Conservation (phyloP, 2,113 vertebrate genomes). For the Saguinus midas region DNA sequence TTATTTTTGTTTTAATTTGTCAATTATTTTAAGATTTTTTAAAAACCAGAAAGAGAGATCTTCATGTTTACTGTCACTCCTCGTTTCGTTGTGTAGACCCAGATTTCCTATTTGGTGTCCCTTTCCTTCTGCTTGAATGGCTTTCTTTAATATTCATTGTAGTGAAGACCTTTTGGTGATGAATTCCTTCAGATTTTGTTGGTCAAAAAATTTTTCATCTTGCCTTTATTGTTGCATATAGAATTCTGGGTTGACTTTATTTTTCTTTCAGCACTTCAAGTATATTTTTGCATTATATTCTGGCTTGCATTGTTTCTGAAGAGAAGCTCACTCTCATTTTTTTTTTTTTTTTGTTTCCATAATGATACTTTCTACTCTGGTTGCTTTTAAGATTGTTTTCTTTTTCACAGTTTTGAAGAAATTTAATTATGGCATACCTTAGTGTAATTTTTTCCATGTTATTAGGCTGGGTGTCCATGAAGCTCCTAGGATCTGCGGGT, state of each 20-base stretch:
- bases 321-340: background rate
- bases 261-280: background rate
- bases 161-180: background rate
- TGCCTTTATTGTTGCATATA: background rate
- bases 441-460: background rate
- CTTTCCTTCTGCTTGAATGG: background rate
- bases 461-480: background rate
- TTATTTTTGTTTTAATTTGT: background rate
- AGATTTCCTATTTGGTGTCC: background rate
- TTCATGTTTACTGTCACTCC: background rate
- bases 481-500: background rate
- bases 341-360: background rate
- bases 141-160: constrained; percentile 32
- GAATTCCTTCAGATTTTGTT: background rate
- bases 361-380: background rate
- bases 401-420: background rate
- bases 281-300: background rate
- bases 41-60: background rate
- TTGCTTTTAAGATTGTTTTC: background rate
- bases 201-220: constrained; percentile 18
- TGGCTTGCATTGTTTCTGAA: background rate
- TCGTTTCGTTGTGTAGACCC: background rate
- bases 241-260: background rate
- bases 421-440: background rate
- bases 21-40: background rate